Evolutionary conservation across 1,140 invertebrate genomes (phyloP).

Genomic region (Euura saliciscinereae): DNA sequence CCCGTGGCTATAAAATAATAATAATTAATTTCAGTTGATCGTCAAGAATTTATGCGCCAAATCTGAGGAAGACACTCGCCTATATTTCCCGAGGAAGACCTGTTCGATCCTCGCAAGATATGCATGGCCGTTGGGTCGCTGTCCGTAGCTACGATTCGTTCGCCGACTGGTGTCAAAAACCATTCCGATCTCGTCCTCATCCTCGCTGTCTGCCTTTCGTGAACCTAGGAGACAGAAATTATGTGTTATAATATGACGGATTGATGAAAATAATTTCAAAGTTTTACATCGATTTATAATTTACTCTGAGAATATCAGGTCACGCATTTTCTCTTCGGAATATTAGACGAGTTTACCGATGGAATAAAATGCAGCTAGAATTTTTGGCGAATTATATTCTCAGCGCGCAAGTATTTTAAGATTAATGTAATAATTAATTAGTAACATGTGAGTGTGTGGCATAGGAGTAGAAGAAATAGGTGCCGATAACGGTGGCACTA

Average conservation of each 20-base stretch:
- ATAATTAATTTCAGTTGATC: background rate
- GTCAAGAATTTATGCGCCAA: background rate
- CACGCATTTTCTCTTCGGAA: too few species aligned
- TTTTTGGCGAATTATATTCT: too few species aligned
- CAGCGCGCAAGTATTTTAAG: too few species aligned
- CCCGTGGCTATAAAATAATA: slow-evolving; percentile 49
- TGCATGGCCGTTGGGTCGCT: slow-evolving; percentile 59
- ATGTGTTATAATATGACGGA: too few species aligned
- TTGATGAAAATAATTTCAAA: too few species aligned
- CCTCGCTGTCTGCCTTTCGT: slow-evolving; percentile 90
- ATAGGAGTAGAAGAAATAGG: background rate
- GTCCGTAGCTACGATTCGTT: slow-evolving; percentile 52
- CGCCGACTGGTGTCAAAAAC: slow-evolving; percentile 81
- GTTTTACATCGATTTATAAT: too few species aligned
- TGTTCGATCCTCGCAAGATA: slow-evolving; percentile 57
- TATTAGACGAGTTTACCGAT: too few species aligned
- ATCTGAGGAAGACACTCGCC: slow-evolving; percentile 41
- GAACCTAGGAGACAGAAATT: slow-evolving; percentile 69
- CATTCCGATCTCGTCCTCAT: slow-evolving; percentile 94
- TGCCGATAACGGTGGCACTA: slow-evolving; percentile 6
- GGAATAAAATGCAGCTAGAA: too few species aligned
- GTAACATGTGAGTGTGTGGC: background rate
- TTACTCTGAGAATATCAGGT: too few species aligned
- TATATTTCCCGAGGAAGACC: slow-evolving; percentile 58
- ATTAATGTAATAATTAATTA: too few species aligned